These are phyloP conservation scores for Villa cingulata DNA, from an alignment of 2,888 invertebrate genomes.

Conservation along the genomic window DNA sequence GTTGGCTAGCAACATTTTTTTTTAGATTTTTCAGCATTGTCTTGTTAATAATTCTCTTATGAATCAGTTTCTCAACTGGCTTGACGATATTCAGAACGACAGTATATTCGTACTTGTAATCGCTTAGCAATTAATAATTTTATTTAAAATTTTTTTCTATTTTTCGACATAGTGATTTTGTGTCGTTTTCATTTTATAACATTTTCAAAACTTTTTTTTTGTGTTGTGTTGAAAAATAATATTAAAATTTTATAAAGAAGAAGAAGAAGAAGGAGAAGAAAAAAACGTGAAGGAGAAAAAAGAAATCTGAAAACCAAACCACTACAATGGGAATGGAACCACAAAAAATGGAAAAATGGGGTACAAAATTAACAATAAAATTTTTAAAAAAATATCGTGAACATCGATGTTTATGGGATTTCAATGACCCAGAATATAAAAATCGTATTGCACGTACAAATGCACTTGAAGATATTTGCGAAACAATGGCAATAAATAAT, in stretches of 20 bases:
- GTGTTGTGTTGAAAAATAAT: too few relatives aligned
- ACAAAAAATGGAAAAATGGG: conserved; percentile 18
- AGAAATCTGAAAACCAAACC: too few relatives aligned
- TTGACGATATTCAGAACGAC: not conserved
- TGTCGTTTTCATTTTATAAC: too few relatives aligned
- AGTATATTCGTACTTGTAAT: too few relatives aligned
- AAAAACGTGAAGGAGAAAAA: too few relatives aligned
- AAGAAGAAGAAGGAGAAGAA: too few relatives aligned
- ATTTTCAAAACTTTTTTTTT: too few relatives aligned
- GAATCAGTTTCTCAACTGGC: not conserved
- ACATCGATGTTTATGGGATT: conserved; percentile 21
- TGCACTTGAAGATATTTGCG: conserved; percentile 22
- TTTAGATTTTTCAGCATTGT: too few relatives aligned
- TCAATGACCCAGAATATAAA: conserved; percentile 19
- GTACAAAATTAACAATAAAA: conserved; percentile 21
- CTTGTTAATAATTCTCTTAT: not conserved
- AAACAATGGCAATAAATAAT: conserved; percentile 16
- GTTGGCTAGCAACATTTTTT: too few relatives aligned
- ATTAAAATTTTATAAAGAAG: too few relatives aligned
- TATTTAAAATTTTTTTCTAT: not conserved
- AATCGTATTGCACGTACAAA: conserved; percentile 19
- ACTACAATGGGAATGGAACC: not conserved
- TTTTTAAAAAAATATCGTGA: conserved; percentile 21
- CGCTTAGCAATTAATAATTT: too few relatives aligned
- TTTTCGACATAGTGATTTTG: not conserved